Evolutionary conservation across 2,888 invertebrate species (phyloP).

Genomic region (Vesta saturnalis): DNA sequence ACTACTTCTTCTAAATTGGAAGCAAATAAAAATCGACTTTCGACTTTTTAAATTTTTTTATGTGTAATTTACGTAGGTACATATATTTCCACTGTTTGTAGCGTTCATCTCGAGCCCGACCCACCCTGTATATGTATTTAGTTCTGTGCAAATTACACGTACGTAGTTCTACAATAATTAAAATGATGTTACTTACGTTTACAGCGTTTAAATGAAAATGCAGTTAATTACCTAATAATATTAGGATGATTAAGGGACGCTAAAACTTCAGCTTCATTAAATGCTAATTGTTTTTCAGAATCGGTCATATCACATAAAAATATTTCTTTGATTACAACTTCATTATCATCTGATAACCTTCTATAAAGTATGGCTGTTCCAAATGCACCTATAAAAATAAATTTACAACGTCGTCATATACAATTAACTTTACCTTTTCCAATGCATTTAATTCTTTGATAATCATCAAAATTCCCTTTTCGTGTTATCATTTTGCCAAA

Average conservation of each 20-base stretch:
- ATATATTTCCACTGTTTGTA: no score
- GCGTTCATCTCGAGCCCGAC: no score
- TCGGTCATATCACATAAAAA: constrained; percentile 75
- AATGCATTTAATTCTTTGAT: constrained; percentile 70
- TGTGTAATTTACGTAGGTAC: no score
- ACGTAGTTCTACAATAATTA: no score
- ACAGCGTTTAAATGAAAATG: no score
- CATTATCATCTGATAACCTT: constrained; percentile 68
- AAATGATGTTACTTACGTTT: no score
- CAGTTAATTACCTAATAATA: constrained; percentile 70
- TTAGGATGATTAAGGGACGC: constrained; percentile 78
- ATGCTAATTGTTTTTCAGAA: constrained; percentile 71
- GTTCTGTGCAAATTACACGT: no score
- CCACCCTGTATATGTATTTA: no score
- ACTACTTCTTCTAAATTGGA: no score
- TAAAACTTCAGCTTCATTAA: constrained; percentile 76
- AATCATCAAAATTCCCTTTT: constrained; percentile 52
- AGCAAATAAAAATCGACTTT: no score
- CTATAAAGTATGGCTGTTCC: constrained; percentile 76
- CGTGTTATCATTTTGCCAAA: constrained; percentile 22
- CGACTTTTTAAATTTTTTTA: no score
- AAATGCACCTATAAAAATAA: constrained; percentile 69
- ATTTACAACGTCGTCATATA: not conserved
- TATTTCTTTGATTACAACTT: constrained; percentile 79
- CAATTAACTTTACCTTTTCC: constrained; percentile 65